Base-by-base conservation (phyloP, 1,140 invertebrate species). In the Heliconius nattereri region DNA sequence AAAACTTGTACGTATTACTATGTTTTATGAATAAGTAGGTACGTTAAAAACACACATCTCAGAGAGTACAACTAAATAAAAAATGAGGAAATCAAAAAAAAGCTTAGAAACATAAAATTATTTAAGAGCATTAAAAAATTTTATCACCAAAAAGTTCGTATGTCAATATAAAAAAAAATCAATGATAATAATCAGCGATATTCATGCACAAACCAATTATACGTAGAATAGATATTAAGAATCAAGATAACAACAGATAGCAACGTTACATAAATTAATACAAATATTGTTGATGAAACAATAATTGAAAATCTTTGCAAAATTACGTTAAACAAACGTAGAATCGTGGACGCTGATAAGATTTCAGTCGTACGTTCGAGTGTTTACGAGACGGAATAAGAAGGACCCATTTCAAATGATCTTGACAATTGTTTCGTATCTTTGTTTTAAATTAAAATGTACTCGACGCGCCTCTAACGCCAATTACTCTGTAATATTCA, bases 281-380 rank as follows among this genome's bases (percentile, higher is more conserved):
- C 79, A 73, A 66, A 77, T 66, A 77, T 70, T 29, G 19, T 71
- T 70, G n/a, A 76, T 66, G 75, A 71, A 71, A 76, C 66, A 40
- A 16, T 32, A 86, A 77, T 78, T 70, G 45, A 76, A 84, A 80
- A 84, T 82, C 81, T 80, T 80, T 80, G 77, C 83, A 84, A 78
- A 81, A 81, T 84, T 80, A 82, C 76, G 76, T 82, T 76, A 74
- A 71, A 78, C 81, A 57, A 78, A 73, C 76, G 73, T 82, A 78
- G 1, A 45, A 49, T 80, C 78, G 75, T 29, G 29, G 8, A 66
- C 26, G 26, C 60, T 54, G 80, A 84, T 84, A 78, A 82, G 80
- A 84, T 84, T 82, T 72, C 71, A 74, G 80, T 82, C 75, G 81
- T 73, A 82, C 78, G 66, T 84, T 79, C 20, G 45, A 81, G 75